Conservation (phyloP, 2,888 invertebrate species). For the Entomobrya multifasciata region DNA sequence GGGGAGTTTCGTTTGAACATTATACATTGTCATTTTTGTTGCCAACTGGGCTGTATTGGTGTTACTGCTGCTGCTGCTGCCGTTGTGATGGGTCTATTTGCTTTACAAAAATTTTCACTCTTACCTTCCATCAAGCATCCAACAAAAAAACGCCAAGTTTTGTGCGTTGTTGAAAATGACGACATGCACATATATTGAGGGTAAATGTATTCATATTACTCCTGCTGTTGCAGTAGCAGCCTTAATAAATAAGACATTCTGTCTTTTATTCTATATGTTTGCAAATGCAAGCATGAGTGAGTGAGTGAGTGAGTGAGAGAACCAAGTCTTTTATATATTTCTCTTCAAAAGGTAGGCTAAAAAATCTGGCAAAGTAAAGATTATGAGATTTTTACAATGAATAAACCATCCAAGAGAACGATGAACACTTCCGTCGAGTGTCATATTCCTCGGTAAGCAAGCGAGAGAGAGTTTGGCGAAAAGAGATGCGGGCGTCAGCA, state of each 20-base stretch:
- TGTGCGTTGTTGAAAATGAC: conserved; percentile 8
- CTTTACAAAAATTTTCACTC: conserved; percentile 34
- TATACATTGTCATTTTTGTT: conserved; percentile 36
- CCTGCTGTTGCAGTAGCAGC: background rate
- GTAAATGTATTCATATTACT: conserved; percentile 19
- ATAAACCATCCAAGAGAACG: conserved; percentile 66
- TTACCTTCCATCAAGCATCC: conserved; percentile 29
- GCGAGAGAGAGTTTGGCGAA: conserved; percentile 73
- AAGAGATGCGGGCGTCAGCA: conserved; percentile 79
- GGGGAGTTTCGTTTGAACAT: conserved; percentile 22
- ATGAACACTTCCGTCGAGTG: conserved; percentile 76
- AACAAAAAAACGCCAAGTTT: conserved; percentile 6
- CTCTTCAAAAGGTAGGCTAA: conserved; percentile 57
- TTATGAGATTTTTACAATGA: conserved; percentile 71
- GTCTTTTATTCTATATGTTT: background rate
- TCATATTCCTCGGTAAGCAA: conserved; percentile 74
- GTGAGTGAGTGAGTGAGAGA: conserved; percentile 18
- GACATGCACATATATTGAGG: conserved; percentile 30
- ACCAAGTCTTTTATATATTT: conserved; percentile 10
- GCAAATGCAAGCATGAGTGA: background rate
- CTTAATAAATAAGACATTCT: conserved; percentile 42
- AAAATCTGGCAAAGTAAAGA: conserved; percentile 66
- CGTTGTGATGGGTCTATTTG: conserved; percentile 8
- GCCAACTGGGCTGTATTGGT: conserved; percentile 39
- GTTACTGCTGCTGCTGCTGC: background rate